Percentiles rank a stretch among this genome's conserved stretches.
Evolutionary conservation across 2,888 invertebrate genomes (phyloP).

Genomic region (Thera britannica): DNA sequence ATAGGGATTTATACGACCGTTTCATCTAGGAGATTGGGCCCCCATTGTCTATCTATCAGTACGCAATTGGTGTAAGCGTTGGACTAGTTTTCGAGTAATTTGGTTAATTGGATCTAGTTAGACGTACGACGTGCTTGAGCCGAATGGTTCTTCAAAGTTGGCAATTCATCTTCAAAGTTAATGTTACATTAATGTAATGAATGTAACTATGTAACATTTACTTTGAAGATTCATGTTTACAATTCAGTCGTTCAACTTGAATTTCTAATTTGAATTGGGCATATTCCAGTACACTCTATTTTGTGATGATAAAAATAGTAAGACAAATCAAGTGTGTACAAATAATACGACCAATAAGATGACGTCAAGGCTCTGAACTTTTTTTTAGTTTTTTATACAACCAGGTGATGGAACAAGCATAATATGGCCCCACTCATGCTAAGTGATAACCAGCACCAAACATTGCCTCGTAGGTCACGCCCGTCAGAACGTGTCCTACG

Average conservation of each 20-base stretch:
- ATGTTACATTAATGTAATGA: constrained; percentile 26
- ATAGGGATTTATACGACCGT: constrained; percentile 42
- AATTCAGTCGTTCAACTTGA: constrained; percentile 3
- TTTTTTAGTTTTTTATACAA: no score
- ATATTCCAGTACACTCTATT: no score
- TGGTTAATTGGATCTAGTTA: constrained; percentile 34
- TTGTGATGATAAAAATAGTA: no score
- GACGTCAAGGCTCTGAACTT: no score
- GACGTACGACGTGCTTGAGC: constrained; percentile 30
- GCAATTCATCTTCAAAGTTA: constrained; percentile 30
- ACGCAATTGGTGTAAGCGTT: constrained; percentile 41
- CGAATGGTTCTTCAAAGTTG: constrained; percentile 26
- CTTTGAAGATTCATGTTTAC: constrained; percentile 6
- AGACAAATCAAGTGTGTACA: no score
- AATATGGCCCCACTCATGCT: no score
- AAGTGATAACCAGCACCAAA: no score
- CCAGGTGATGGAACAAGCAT: no score
- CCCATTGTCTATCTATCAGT: constrained; percentile 49
- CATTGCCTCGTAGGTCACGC: no score
- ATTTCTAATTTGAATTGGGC: not conserved
- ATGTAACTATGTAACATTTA: constrained; percentile 15
- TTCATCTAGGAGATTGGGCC: constrained; percentile 47
- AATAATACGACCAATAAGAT: no score
- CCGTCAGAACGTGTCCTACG: no score
- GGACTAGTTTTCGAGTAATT: constrained; percentile 41